Evolutionary conservation across 2,888 invertebrate genomes (phyloP).

Genomic region (Melanchra persicariae): DNA sequence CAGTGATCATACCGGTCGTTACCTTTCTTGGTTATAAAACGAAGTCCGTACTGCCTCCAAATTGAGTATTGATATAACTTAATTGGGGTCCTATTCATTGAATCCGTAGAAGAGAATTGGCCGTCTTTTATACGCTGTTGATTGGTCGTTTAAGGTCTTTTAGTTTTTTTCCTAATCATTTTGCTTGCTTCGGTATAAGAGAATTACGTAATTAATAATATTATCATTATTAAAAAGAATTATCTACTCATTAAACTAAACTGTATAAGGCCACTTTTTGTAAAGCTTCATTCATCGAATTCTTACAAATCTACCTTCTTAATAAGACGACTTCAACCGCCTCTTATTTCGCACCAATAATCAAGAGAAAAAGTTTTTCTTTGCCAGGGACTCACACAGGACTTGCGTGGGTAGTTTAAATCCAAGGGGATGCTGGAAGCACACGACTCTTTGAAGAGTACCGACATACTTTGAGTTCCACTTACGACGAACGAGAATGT

Average conservation of each 20-base stretch:
- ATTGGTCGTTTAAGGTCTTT: not conserved
- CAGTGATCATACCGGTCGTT: not conserved
- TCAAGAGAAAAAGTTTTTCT: conserved; percentile 8
- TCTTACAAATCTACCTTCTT: not conserved
- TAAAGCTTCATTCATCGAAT: not conserved
- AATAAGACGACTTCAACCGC: not conserved
- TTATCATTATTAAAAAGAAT: no score
- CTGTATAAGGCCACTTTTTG: not conserved
- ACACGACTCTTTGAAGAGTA: conserved; percentile 20
- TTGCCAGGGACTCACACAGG: not conserved
- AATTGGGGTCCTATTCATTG: not conserved
- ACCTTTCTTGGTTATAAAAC: conserved; percentile 1
- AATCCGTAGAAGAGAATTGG: not conserved
- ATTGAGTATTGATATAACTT: conserved; percentile 4
- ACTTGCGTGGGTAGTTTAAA: conserved; percentile 9
- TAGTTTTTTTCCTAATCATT: not conserved
- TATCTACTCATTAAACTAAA: not conserved
- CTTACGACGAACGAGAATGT: conserved; percentile 16
- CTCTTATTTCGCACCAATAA: conserved; percentile 14
- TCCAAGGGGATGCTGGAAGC: not conserved
- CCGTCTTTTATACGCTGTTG: not conserved
- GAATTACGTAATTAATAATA: not conserved
- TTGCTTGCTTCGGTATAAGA: not conserved
- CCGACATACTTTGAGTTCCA: conserved; percentile 27
- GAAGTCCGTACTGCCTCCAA: not conserved